Evolutionary conservation across 2,113 vertebrate species (phyloP).

Genomic region (Chrysemys picta): DNA sequence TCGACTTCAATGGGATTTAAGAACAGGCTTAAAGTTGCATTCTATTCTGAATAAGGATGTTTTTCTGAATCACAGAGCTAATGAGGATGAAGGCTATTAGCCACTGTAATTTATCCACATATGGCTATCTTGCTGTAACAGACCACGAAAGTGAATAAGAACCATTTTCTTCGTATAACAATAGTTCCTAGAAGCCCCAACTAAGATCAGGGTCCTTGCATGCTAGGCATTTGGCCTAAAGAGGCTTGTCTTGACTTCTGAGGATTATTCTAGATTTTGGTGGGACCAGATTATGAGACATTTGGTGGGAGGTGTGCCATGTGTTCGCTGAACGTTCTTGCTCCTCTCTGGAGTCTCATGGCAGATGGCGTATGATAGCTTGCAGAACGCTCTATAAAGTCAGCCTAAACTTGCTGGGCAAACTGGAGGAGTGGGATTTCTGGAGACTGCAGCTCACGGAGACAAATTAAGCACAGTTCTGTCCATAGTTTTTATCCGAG

Average conservation of each 20-base stretch:
- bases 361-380: neutral
- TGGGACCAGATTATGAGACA: neutral
- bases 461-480: neutral
- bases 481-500: neutral
- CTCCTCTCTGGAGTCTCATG: neutral
- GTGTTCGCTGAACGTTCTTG: accelerated
- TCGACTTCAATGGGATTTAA: neutral
- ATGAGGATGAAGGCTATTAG: neutral
- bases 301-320: neutral
- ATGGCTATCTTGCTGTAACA: neutral
- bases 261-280: neutral
- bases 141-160: neutral
- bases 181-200: neutral
- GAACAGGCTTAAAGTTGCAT: neutral
- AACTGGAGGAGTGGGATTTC: neutral
- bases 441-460: neutral
- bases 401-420: neutral
- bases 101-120: neutral
- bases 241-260: neutral
- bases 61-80: neutral
- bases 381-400: neutral
- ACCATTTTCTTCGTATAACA: accelerated
- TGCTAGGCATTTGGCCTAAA: neutral
- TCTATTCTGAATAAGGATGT: neutral
- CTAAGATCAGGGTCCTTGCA: neutral